Evolutionary conservation across 1,140 invertebrate species (phyloP).

Genomic region (Brachionus plicatilis): DNA sequence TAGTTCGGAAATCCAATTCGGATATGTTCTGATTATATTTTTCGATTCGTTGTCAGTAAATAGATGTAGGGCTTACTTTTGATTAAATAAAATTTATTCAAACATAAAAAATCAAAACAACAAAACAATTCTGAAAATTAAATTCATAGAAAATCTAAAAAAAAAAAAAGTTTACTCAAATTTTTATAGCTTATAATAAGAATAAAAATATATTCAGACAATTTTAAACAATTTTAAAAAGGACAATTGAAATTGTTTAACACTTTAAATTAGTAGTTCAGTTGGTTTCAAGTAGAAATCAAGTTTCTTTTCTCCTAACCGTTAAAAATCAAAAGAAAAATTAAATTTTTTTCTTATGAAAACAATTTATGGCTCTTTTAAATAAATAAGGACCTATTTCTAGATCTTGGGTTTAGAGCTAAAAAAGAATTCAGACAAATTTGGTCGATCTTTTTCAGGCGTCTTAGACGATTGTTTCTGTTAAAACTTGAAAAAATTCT

Average conservation of each 20-base stretch:
- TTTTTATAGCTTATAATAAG: background rate
- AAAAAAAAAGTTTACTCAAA: slow-evolving; percentile 3
- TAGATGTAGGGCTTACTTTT: background rate
- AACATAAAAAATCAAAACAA: background rate
- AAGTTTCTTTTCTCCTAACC: background rate
- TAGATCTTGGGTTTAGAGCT: background rate
- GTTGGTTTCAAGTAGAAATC: slow-evolving; percentile 15
- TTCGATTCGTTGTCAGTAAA: background rate
- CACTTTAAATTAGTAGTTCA: background rate
- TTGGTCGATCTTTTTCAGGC: background rate
- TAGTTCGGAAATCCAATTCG: background rate
- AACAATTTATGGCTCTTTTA: background rate
- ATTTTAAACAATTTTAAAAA: background rate
- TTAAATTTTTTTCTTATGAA: background rate
- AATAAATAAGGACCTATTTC: background rate
- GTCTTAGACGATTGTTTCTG: background rate
- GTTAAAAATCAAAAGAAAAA: background rate
- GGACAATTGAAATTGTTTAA: background rate
- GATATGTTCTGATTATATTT: background rate
- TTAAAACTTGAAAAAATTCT: no score
- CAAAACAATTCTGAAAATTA: background rate
- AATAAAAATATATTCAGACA: background rate
- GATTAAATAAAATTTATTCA: background rate
- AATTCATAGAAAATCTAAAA: background rate
- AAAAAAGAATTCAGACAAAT: background rate